Base-by-base conservation (phyloP, 2,113 vertebrate genomes). In the Mirounga angustirostris region DNA sequence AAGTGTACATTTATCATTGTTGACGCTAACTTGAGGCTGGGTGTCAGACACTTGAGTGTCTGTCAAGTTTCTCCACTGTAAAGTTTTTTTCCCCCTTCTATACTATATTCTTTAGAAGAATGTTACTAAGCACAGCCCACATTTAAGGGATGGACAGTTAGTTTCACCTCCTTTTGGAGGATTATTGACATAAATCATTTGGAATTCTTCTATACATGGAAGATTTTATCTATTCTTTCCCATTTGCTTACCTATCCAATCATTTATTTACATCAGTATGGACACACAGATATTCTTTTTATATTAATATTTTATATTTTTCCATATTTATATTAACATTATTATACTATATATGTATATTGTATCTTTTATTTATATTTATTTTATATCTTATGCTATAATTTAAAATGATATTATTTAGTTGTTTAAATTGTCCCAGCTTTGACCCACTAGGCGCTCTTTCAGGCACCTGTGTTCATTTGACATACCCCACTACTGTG, bases 171-270 rank as follows among this genome's bases (percentile, higher is more conserved):
- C 79, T 79, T 73, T 69, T 22, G 9, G 30, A 9, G 5, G 24
- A 73, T 87, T 65, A 92, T 46, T 30, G 54, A 30, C 15, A 69
- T 50, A 92, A 85, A 79, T 81, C 54, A 71, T 43, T 71, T 78
- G 63, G 30, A 93, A 89, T 80, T 84, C 56, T 71, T 93, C n/a
- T 76, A 65, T 5, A 94, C 46, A 86, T n/a, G 18, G n/a, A 69
- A 89, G 21, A 80, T 50, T 56, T 56, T 95, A 61, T 46, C 46
- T 80, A 65, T 85, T 92, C 50, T 89, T 21, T 86, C 36, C 16
- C 26, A 94, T 82, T 76, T 91, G 28, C 69, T 71, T 95, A 97
- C 61, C 56, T 89, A 84, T 79, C 65, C 9, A 58, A 89, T 90
- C 58, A 90, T 58, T 85, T 52, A 83, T 52, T 52, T 93, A 76